Evolutionary conservation across 2,113 vertebrate species (phyloP).

Genomic region (Istiophorus platypterus): DNA sequence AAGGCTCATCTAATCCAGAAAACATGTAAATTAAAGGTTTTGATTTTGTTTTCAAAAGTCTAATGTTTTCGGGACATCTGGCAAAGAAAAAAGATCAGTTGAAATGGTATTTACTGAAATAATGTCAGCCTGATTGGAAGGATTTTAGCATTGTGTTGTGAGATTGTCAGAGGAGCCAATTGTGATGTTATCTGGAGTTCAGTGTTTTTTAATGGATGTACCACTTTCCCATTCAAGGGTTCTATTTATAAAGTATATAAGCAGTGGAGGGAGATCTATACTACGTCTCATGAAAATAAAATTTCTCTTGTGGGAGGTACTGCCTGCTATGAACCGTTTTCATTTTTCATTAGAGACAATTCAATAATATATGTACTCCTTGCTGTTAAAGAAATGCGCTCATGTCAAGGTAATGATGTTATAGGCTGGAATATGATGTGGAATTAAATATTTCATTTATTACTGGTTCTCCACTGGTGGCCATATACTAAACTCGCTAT

Average conservation of each 20-base stretch:
- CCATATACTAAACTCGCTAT: conserved; percentile 53
- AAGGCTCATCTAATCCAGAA: conserved; percentile 20
- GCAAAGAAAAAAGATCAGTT: not conserved
- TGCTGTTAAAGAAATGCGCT: conserved; percentile 54
- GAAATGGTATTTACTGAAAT: conserved; percentile 21
- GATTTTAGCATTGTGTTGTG: conserved; percentile 19
- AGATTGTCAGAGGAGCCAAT: not conserved
- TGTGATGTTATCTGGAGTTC: conserved; percentile 9
- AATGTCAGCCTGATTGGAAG: conserved; percentile 39
- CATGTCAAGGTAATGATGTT: conserved; percentile 65
- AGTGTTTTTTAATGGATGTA: conserved; percentile 20
- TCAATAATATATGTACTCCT: conserved; percentile 67
- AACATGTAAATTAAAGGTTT: conserved; percentile 17
- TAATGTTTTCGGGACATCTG: conserved; percentile 3
- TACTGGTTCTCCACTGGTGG: conserved; percentile 78
- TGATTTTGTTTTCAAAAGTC: conserved; percentile 26
- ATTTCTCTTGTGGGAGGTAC: not conserved
- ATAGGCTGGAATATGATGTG: conserved; percentile 68
- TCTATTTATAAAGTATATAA: not conserved
- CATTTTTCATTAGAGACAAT: conserved; percentile 67
- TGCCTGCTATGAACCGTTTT: conserved; percentile 23
- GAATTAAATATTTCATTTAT: conserved; percentile 81
- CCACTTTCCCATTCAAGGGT: not conserved
- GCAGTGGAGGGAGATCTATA: not conserved
- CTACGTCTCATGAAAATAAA: conserved; percentile 1